Evolutionary conservation across 2,797 vertebrate species (phyloP), one percentile per base, ranked within the genome.

Genomic region (Anniella stebbinsi): DNA sequence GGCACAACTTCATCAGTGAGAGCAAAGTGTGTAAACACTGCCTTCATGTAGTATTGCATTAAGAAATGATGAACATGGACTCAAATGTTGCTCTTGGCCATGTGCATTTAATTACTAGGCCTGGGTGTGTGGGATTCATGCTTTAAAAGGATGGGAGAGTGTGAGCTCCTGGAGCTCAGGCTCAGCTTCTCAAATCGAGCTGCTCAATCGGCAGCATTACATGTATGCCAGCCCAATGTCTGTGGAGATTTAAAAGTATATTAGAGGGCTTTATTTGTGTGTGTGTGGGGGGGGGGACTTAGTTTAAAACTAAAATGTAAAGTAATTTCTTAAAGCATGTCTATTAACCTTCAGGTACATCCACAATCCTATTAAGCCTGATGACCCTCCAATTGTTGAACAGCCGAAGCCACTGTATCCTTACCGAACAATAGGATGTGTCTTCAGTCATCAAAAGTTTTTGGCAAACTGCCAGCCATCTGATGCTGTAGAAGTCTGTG

Each of bases 391-490:
- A 2, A 57, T 98, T 81, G 96, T 94, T 36, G 97, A 98, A 54
- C 98, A 99, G 72, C 97, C 98, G 78, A 99, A 98, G 95, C 97
- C 98, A 0, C 94, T 97, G 23, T 97, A 98, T 93, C 98, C 98
- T 0, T 99, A 99, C 90, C 96, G 97, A 94, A 99, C 98, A 0
- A 95, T 99, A 80, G 99, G 99, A 94, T 99, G 98, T 80, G 96
- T 99, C 95, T 99, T 99, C 96, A 99, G 99, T 97, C 98, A 99
- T 91, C 98, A 98, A 4, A 97, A 94, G 89, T 99, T 99, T 96
- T 93, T 99, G 81, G 99, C 98, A 67, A 99, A 99, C 93, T 99
- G 98, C 91, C 99, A 99, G 93, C 98, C 98, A 1, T 98, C 98
- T 2, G 98, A 99, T 1, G 97, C 98, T 0, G 98, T 99, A 90